Percentiles rank a stretch among this genome's conserved stretches.
Conservation (phyloP, 2,888 invertebrate species). For the Camptogramma bilineatum region DNA sequence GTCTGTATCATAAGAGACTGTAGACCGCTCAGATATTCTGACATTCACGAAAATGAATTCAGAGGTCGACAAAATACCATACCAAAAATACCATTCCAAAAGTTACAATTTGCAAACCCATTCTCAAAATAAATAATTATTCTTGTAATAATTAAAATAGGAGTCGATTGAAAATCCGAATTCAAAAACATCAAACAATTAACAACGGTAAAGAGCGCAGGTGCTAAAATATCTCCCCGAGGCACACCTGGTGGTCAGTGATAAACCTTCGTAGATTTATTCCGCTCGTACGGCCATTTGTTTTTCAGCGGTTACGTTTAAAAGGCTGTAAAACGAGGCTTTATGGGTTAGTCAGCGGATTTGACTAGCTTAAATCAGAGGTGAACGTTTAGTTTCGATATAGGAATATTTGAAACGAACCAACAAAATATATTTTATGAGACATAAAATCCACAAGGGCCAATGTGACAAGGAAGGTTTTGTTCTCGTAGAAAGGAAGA, state of each 20-base stretch:
- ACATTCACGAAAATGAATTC: too few species aligned
- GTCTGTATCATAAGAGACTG: too few species aligned
- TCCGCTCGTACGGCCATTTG: constrained; percentile 65
- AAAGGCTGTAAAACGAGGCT: constrained; percentile 64
- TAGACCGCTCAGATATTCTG: too few species aligned
- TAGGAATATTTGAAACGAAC: too few species aligned
- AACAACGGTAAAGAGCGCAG: constrained; percentile 43
- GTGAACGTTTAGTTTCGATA: too few species aligned
- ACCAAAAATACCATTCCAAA: too few species aligned
- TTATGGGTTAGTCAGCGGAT: constrained; percentile 12
- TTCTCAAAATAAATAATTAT: background rate
- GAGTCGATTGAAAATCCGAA: background rate
- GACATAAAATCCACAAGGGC: too few species aligned
- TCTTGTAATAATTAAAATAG: background rate
- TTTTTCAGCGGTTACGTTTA: constrained; percentile 61
- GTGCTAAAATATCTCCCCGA: constrained; percentile 58
- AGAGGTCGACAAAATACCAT: too few species aligned
- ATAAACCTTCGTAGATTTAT: constrained; percentile 78
- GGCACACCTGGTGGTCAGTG: constrained; percentile 65
- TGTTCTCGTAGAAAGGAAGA: too few species aligned
- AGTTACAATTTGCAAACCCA: too few species aligned
- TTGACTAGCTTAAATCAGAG: background rate
- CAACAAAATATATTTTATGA: too few species aligned
- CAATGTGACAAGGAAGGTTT: too few species aligned
- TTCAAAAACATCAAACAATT: constrained; percentile 28